These are phyloP conservation scores for Plectrocnemia conspersa DNA, from an alignment of 1,140 invertebrate genomes.

Conservation along the genomic window DNA sequence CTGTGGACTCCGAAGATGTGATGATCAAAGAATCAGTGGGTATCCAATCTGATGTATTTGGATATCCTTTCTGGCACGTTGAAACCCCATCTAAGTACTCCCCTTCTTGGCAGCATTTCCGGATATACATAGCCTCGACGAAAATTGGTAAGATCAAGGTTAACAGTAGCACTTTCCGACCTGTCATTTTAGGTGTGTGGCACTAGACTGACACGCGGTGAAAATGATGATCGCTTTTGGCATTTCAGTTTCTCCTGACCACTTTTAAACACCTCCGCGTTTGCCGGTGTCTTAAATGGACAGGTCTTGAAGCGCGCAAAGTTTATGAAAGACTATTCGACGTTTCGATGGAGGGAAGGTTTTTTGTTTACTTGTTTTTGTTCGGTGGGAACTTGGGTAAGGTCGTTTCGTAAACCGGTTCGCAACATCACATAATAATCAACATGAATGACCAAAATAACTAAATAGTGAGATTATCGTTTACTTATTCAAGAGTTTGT, in stretches of 20 bases:
- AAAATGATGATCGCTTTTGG: slow-evolving; percentile 4
- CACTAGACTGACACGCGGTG: not conserved
- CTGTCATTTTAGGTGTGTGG: not conserved
- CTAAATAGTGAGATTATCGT: no score
- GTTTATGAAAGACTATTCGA: not conserved
- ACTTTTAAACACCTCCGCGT: slow-evolving; percentile 14
- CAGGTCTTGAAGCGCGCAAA: not conserved
- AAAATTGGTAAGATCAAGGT: slow-evolving; percentile 17
- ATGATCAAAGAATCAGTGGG: slow-evolving; percentile 22
- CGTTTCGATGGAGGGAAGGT: not conserved
- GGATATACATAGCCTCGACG: slow-evolving; percentile 10
- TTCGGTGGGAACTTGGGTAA: slow-evolving; percentile 2
- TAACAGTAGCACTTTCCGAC: not conserved
- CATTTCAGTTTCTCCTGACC: not conserved
- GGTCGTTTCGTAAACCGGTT: slow-evolving; percentile 8
- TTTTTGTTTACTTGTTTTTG: not conserved
- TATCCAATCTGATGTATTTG: slow-evolving; percentile 17
- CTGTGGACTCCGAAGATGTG: slow-evolving; percentile 20
- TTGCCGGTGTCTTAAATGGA: not conserved
- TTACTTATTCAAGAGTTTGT: no score
- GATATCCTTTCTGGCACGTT: not conserved
- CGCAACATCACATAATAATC: no score
- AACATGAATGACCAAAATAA: no score
- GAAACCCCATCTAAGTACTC: slow-evolving; percentile 2
- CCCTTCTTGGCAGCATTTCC: slow-evolving; percentile 23